Percentiles rank a stretch among this genome's conserved stretches.
Evolutionary conservation across 2,888 invertebrate genomes (phyloP).

Genomic region (Vannuccia rotundouncinata): DNA sequence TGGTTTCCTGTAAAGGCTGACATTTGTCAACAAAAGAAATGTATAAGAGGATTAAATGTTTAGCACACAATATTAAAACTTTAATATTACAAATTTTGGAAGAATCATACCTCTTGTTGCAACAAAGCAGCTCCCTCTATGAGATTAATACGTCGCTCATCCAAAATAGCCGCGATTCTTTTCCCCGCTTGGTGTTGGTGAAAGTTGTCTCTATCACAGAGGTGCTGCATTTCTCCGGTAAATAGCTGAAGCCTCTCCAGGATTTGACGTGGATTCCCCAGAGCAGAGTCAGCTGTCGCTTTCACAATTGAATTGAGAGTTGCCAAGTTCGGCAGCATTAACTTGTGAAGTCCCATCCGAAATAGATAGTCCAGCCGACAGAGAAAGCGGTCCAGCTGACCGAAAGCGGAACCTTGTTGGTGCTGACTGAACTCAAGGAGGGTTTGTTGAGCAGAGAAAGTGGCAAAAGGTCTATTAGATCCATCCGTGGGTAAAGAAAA

Average conservation of each 20-base stretch:
- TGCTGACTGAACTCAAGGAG: neutral
- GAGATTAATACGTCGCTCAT: neutral
- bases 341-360: neutral
- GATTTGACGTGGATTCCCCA: neutral
- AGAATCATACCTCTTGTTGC: slow-evolving; percentile 1
- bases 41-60: no score
- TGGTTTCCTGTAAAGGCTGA: no score
- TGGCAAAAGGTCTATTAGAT: neutral
- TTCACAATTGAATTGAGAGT: neutral
- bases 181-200: neutral
- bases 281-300: neutral
- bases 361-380: neutral
- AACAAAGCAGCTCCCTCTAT: neutral
- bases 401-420: neutral
- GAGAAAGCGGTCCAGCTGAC: neutral
- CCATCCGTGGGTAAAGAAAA: no score
- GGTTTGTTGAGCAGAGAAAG: neutral
- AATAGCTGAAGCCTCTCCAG: neutral
- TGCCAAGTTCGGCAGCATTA: neutral
- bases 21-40: no score
- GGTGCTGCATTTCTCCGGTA: neutral
- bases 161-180: neutral
- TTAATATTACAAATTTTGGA: no score
- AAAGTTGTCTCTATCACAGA: neutral
- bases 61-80: no score